These are phyloP conservation scores for Monochamus saltuarius DNA, from an alignment of 1,140 invertebrate species.

Conservation along the genomic window DNA sequence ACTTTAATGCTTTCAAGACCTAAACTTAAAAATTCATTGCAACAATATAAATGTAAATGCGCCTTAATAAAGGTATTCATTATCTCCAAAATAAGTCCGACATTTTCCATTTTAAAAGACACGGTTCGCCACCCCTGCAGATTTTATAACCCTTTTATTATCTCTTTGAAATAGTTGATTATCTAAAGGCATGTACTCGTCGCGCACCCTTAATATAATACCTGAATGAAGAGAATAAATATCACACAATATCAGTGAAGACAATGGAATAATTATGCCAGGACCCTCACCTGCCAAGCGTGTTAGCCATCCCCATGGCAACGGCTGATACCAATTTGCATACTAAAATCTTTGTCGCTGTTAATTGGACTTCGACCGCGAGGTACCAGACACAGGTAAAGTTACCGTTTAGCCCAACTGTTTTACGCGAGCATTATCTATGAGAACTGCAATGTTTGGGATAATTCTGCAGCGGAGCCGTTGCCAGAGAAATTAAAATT, in stretches of 20 bases:
- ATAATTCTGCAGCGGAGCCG: no score
- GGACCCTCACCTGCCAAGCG: conserved; percentile 43
- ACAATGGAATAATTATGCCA: conserved; percentile 45
- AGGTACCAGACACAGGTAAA: conserved; percentile 15
- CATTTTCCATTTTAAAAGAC: conserved; percentile 11
- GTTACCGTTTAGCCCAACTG: conserved; percentile 6
- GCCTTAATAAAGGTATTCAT: conserved; percentile 15
- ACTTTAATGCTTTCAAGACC: no score
- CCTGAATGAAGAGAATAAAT: conserved; percentile 31
- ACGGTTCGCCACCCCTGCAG: neutral
- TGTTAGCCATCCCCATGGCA: conserved; percentile 42
- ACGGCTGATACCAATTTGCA: conserved; percentile 49
- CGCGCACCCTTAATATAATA: conserved; percentile 19
- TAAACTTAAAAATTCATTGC: neutral
- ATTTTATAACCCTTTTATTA: conserved; percentile 18
- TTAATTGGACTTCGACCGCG: conserved; percentile 45
- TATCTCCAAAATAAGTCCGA: conserved; percentile 10
- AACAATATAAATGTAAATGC: conserved; percentile 14
- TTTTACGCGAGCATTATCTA: neutral
- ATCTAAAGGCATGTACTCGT: conserved; percentile 15
- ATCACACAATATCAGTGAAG: conserved; percentile 36
- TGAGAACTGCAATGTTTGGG: no score
- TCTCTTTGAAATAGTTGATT: conserved; percentile 28
- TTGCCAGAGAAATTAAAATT: no score
- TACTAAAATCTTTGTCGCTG: conserved; percentile 49